These are phyloP conservation scores for Notechis scutatus DNA, from an alignment of 2,113 vertebrate genomes.

Conservation along the genomic window DNA sequence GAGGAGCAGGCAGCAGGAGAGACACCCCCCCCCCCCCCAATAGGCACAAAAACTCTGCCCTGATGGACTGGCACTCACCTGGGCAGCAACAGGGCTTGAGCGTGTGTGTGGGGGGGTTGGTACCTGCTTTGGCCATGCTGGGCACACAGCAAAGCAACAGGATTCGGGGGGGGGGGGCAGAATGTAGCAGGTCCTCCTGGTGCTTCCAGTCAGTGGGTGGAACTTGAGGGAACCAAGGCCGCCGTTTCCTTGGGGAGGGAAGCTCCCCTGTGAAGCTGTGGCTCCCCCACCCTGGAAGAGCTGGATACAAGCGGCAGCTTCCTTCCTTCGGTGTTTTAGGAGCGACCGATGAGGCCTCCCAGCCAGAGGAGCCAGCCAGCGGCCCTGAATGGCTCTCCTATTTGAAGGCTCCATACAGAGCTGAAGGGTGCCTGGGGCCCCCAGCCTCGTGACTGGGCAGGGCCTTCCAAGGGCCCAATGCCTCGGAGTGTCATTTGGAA, in stretches of 20 bases:
- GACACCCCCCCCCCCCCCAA: rapidly evolving
- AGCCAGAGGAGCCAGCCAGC: neutral
- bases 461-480: neutral
- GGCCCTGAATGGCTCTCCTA: neutral
- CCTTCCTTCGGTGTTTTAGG: neutral
- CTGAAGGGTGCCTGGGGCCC: neutral
- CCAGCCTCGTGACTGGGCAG: neutral
- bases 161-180: too few species aligned
- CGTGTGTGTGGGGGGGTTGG: neutral
- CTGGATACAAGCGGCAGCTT: neutral
- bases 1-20: neutral
- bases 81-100: neutral
- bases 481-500: too few species aligned
- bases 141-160: neutral
- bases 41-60: neutral
- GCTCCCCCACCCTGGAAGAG: neutral
- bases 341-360: neutral
- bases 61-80: neutral
- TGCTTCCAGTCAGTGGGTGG: neutral
- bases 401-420: neutral
- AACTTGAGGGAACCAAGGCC: neutral
- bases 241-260: neutral
- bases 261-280: neutral
- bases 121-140: neutral
- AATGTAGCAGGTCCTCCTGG: neutral